These are phyloP conservation scores for Apteryx mantelli DNA, from an alignment of 2,113 vertebrate genomes.

Conservation along the genomic window DNA sequence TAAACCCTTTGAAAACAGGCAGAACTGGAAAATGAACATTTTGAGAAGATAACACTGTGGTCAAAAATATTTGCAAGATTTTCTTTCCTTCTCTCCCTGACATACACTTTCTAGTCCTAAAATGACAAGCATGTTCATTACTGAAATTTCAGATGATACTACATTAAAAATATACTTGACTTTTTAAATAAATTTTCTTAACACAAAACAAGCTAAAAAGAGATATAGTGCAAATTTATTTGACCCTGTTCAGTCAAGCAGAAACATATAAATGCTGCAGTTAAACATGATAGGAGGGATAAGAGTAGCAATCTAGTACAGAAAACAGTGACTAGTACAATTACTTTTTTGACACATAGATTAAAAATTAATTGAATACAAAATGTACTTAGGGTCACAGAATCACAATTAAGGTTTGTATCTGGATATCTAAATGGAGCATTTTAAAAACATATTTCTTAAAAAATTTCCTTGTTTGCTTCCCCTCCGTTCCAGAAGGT, in stretches of 20 bases:
- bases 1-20: neutral
- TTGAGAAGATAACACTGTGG: neutral
- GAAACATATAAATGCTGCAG: neutral
- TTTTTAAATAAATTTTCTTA: neutral
- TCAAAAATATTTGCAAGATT: neutral
- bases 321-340: neutral
- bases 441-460: neutral
- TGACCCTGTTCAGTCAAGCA: neutral
- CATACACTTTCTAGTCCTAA: neutral
- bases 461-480: neutral
- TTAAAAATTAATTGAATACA: slow-evolving; percentile 11
- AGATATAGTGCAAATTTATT: neutral
- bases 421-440: neutral
- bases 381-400: neutral
- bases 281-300: neutral
- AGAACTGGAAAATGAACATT: neutral
- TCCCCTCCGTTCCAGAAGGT: neutral
- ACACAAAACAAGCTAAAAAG: neutral
- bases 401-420: neutral
- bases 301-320: neutral
- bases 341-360: neutral
- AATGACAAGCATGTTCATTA: neutral
- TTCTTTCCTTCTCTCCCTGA: neutral
- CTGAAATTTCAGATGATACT: neutral
- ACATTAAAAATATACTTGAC: neutral